Evolutionary conservation across 2,797 vertebrate genomes (phyloP), one percentile per base, ranked within the genome.

Genomic region (Oreonectes daqikongensis): DNA sequence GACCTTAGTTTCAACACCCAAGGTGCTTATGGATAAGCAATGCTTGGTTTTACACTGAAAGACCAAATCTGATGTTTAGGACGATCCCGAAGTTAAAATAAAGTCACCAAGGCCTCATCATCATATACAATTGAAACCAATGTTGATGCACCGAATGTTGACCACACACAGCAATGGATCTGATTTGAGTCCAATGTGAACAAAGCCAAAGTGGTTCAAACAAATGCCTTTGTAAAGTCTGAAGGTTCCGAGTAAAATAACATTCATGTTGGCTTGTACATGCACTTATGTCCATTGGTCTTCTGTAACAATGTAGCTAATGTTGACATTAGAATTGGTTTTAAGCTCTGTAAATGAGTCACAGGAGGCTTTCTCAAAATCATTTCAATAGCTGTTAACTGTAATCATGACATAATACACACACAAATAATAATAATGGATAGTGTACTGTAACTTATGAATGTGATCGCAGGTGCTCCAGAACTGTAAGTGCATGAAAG

Each of bases 401-500:
- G 8, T 46, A 32, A 42, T 74, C 4, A 72, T 35, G 7, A 53
- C 11, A 28, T 10, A n/a, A 35, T n/a, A 20, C 8, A 42, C 24
- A 57, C 24, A 42, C 24, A 2, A 11, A n/a, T 4, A 22, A 46
- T 42, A 66, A 57, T n/a, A 61, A 20, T 61, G 32, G 32, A 11
- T 46, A 17, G 32, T 42, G 48, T 32, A 65, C 38, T 65, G 61
- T 67, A 55, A 67, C 14, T 57, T 12, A 67, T 67, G 38, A 74
- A 53, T 42, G 22, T 20, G 2, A 67, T 75, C 59, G 64, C 50
- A 67, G 64, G 63, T 67, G 61, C 72, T 64, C 24, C 48, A 66
- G 18, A 42, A 22, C 22, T 55, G 61, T 65, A 66, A 28, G 35
- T 55, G 74, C 74, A 76, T 76, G 74, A 69, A 76, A 76, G 65